Conservation (phyloP, 2,797 vertebrate species). For the Gastrophryne carolinensis region DNA sequence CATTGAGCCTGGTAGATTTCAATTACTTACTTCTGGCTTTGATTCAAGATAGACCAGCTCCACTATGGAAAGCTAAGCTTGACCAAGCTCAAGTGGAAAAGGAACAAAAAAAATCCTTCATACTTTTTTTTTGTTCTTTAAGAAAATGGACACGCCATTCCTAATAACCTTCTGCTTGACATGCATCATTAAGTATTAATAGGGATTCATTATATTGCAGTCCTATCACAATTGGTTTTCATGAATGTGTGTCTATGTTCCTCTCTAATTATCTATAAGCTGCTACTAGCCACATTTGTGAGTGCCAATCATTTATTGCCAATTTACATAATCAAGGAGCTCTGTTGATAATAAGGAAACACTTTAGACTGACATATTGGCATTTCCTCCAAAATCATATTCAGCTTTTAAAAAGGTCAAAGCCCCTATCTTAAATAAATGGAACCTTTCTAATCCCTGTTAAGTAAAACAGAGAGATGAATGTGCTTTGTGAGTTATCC, state of each 20-base stretch:
- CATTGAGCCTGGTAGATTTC: constrained; percentile 59
- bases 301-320: constrained; percentile 66
- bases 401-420: constrained; percentile 51
- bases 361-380: constrained; percentile 54
- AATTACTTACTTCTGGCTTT: constrained; percentile 60
- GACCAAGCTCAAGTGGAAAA: constrained; percentile 53
- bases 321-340: constrained; percentile 59
- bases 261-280: constrained; percentile 68
- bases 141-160: constrained; percentile 49
- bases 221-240: constrained; percentile 63
- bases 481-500: constrained; percentile 54
- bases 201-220: constrained; percentile 63
- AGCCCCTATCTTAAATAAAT: constrained; percentile 59
- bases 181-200: constrained; percentile 65
- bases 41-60: constrained; percentile 53
- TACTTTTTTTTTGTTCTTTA: constrained; percentile 28
- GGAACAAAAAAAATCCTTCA: constrained; percentile 4
- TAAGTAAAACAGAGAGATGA: constrained; percentile 57
- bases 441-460: constrained; percentile 55
- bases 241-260: constrained; percentile 61
- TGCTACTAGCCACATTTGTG: constrained; percentile 64
- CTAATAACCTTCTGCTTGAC: constrained; percentile 46
- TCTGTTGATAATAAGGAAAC: constrained; percentile 55
- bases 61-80: constrained; percentile 51
- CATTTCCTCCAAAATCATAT: constrained; percentile 57